Conservation (phyloP, 2,888 invertebrate species). For the Nipponacmea schrenckii region DNA sequence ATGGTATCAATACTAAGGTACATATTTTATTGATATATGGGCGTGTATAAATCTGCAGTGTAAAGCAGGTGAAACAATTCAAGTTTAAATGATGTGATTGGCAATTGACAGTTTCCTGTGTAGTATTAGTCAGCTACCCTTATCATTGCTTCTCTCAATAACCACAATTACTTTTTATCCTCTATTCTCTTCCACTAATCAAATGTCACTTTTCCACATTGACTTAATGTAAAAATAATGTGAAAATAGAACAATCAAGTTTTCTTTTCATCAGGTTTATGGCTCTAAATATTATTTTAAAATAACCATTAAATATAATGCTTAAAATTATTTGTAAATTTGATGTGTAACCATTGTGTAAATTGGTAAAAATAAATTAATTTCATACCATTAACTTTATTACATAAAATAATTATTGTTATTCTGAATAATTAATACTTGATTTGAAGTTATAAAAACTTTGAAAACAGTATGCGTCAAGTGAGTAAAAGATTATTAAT, state of each 20-base stretch:
- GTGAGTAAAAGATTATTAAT: too few relatives aligned
- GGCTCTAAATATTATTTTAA: too few relatives aligned
- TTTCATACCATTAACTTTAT: too few relatives aligned
- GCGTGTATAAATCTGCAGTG: background rate
- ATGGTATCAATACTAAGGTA: background rate
- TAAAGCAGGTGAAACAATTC: constrained; percentile 5
- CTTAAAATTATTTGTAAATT: too few relatives aligned
- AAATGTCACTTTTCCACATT: background rate
- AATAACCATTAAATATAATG: too few relatives aligned
- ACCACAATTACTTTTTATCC: background rate
- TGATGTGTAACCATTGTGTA: too few relatives aligned
- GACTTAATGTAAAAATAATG: background rate
- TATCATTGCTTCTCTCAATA: background rate
- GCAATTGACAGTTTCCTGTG: background rate
- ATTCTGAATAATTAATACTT: too few relatives aligned
- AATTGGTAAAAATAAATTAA: too few relatives aligned
- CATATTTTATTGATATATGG: background rate
- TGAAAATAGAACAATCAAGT: background rate
- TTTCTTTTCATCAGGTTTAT: too few relatives aligned
- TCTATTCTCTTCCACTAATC: background rate
- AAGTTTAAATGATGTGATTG: background rate
- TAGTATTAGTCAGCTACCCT: background rate
- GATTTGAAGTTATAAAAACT: too few relatives aligned
- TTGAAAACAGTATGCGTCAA: too few relatives aligned
- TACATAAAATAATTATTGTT: too few relatives aligned